Conservation (phyloP, 2,113 vertebrate species). For the Pelmatolapia mariae region DNA sequence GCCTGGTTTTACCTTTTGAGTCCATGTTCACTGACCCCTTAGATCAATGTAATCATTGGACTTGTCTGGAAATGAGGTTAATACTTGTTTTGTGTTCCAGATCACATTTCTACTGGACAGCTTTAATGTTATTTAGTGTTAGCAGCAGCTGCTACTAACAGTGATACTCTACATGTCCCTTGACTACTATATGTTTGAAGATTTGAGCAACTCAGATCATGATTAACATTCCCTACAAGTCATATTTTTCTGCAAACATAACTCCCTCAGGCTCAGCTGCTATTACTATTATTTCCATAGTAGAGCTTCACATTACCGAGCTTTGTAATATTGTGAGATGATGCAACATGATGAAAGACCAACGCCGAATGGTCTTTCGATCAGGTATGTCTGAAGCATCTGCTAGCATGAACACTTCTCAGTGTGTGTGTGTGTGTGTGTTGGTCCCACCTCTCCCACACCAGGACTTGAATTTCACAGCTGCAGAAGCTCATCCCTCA, state of each 20-base stretch:
- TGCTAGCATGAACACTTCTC: constrained; percentile 21
- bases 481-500: constrained; percentile 29
- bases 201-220: background rate
- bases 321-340: constrained; percentile 46
- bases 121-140: background rate
- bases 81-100: background rate
- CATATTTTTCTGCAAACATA: constrained; percentile 15
- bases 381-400: constrained; percentile 45
- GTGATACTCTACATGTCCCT: background rate
- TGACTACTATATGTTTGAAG: constrained; percentile 1
- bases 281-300: constrained; percentile 36
- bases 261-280: constrained; percentile 18
- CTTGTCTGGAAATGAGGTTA: background rate
- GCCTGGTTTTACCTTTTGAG: background rate
- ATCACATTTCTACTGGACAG: background rate
- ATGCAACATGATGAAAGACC: constrained; percentile 61
- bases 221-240: constrained; percentile 3
- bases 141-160: background rate
- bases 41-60: background rate
- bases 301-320: constrained; percentile 6
- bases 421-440: background rate
- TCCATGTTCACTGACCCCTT: background rate
- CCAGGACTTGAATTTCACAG: constrained; percentile 43
- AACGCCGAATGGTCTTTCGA: constrained; percentile 41
- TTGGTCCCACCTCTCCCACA: constrained; percentile 24